Evolutionary conservation across 2,888 invertebrate species (phyloP).

Genomic region (Polydrusus tereticollis): DNA sequence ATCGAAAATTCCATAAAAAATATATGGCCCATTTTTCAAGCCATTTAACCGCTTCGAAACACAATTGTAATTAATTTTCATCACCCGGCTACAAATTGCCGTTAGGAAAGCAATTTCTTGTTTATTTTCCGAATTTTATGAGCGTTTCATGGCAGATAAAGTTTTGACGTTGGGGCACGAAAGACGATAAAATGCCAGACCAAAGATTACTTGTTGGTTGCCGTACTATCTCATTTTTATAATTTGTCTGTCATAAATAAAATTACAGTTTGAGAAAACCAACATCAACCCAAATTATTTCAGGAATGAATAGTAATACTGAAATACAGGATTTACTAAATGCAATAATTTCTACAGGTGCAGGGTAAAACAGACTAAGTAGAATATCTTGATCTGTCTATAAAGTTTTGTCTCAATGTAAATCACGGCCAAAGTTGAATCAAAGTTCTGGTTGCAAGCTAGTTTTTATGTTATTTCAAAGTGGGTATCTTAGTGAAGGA

Average conservation of each 20-base stretch:
- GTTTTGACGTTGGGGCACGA: too few species aligned
- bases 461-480: not conserved
- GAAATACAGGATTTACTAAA: too few species aligned
- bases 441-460: not conserved
- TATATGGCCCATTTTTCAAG: not conserved
- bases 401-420: not conserved
- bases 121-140: not conserved
- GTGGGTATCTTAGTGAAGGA: too few species aligned
- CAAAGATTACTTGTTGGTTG: too few species aligned
- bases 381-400: not conserved
- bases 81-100: not conserved
- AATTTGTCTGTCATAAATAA: too few species aligned
- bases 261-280: too few species aligned
- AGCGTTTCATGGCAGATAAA: not conserved
- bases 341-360: too few species aligned
- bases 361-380: too few species aligned
- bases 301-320: too few species aligned
- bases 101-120: not conserved
- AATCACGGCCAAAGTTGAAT: not conserved
- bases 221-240: too few species aligned
- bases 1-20: not conserved
- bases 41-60: not conserved
- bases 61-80: not conserved
- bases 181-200: too few species aligned
- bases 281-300: too few species aligned